A percentile compares a stretch with the other conserved stretches of the same genome.
Conservation (phyloP, 2,888 invertebrate species). For the Dugesia japonica region DNA sequence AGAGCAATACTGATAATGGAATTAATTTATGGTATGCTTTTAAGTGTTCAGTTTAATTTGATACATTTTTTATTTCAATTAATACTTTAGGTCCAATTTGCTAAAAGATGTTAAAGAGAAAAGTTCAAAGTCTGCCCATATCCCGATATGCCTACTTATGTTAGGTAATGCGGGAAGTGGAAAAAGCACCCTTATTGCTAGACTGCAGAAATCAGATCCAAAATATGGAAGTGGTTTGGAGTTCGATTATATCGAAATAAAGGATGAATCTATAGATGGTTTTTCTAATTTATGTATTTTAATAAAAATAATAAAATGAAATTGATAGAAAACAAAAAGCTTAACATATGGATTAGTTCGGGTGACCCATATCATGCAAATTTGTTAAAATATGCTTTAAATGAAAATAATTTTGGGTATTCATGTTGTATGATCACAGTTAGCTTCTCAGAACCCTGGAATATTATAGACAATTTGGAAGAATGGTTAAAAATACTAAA, state of each 20-base stretch:
- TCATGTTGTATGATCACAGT: slow-evolving; percentile 78
- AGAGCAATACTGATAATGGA: neutral
- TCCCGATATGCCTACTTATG: neutral
- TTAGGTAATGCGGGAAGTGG: slow-evolving; percentile 55
- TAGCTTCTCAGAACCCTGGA: slow-evolving; percentile 90
- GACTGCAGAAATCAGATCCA: slow-evolving; percentile 83
- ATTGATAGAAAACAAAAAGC: slow-evolving; percentile 66
- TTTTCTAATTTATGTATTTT: slow-evolving; percentile 38
- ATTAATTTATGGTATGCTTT: neutral
- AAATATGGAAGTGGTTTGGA: slow-evolving; percentile 90
- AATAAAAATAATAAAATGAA: too few species aligned
- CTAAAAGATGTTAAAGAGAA: neutral
- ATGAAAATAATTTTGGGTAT: slow-evolving; percentile 72
- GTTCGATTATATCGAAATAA: slow-evolving; percentile 87
- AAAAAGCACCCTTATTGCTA: slow-evolving; percentile 91
- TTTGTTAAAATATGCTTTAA: slow-evolving; percentile 74
- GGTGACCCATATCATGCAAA: slow-evolving; percentile 82
- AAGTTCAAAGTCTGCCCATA: neutral
- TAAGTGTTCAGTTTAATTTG: neutral
- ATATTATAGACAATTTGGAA: slow-evolving; percentile 74
- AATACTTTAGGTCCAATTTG: neutral
- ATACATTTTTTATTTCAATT: neutral
- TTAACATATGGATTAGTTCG: slow-evolving; percentile 88
- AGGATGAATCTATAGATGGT: slow-evolving; percentile 96
- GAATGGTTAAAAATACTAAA: slow-evolving; percentile 68